Evolutionary conservation across 2,888 invertebrate genomes (phyloP), one percentile per base, ranked within the genome.

Genomic region (Gryllus longicercus): DNA sequence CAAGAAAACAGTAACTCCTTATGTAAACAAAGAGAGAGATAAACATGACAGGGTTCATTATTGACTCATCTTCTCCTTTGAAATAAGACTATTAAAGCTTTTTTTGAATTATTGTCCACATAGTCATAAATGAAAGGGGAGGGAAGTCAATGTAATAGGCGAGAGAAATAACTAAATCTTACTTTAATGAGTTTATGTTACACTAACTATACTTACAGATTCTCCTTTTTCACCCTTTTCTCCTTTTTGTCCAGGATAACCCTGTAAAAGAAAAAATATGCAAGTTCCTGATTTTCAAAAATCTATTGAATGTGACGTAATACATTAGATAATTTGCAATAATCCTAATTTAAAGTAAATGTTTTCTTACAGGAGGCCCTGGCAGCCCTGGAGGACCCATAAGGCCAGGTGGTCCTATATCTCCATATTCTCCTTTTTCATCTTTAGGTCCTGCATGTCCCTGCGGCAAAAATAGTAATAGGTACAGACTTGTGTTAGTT

Each of bases 191-290:
- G 38, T 38, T 8, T 38, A 38, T 38, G 38, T 80, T 74, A 79
- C 18, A 21, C 16, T 78, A 23, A 74, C n/a, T 77, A 75, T 82
- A 90, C 93, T 93, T 90, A 96, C 96, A 91, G 95, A 95, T 90
- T 96, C 96, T 51, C 96, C 96, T 86, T 96, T 95, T 86, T 96
- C 96, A 63, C 97, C 96, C 86, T 95, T 96, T 85, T 96, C 96
- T 50, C 97, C 96, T 87, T 95, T 95, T 83, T 92, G 91, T 63
- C 96, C 96, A 3, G 96, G 96, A 88, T 96, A 96, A 4, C 96
- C 96, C 84, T 89, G 84, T 78, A 84, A 82, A 10, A 77, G n/a
- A 50, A 80, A n/a, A 51, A n/a, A 77, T 11, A 78, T 76, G 50
- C 77, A 75, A 63, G 14, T 78, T 63, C 18, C 1, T n/a, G 11